These are phyloP conservation scores for Eilema caniola DNA, from an alignment of 2,888 invertebrate genomes.

Conservation along the genomic window DNA sequence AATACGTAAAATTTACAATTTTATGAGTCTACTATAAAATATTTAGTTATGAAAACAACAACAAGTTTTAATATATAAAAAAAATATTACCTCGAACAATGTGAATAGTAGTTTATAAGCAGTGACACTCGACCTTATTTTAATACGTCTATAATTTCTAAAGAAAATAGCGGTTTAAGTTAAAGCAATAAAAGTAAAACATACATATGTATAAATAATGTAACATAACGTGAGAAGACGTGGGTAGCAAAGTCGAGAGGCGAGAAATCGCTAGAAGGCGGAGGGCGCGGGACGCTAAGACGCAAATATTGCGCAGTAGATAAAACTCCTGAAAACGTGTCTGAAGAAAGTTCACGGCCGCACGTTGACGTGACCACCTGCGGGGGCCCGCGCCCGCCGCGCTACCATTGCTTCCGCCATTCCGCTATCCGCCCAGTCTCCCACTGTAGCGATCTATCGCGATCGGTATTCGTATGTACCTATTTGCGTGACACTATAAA, in stretches of 20 bases:
- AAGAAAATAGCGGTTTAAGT: conserved; percentile 15
- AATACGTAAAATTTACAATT: conserved; percentile 71
- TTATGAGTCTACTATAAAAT: conserved; percentile 50
- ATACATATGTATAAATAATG: not conserved
- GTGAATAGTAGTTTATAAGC: not conserved
- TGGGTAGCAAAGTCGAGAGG: conserved; percentile 38
- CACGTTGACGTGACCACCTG: conserved; percentile 83
- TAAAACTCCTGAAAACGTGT: conserved; percentile 85
- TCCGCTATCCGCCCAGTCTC: conserved; percentile 65
- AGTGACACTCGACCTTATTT: not conserved
- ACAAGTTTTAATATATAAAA: conserved; percentile 26
- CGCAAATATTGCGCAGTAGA: conserved; percentile 81
- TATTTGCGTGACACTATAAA: not conserved
- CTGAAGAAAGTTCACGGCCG: conserved; percentile 87
- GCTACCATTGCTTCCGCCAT: conserved; percentile 55
- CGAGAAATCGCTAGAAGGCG: conserved; percentile 46
- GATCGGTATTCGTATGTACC: not conserved
- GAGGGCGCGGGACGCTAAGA: conserved; percentile 72
- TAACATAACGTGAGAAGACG: conserved; percentile 13
- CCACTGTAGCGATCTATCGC: conserved; percentile 38
- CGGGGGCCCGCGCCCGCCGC: conserved; percentile 64
- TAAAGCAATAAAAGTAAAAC: conserved; percentile 24
- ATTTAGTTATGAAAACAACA: conserved; percentile 25
- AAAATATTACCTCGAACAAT: conserved; percentile 6
- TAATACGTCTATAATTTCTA: not conserved